Evolutionary conservation across 2,797 vertebrate species (phyloP), one percentile per base, ranked within the genome.

Genomic region (Schizothorax lantsangensis): DNA sequence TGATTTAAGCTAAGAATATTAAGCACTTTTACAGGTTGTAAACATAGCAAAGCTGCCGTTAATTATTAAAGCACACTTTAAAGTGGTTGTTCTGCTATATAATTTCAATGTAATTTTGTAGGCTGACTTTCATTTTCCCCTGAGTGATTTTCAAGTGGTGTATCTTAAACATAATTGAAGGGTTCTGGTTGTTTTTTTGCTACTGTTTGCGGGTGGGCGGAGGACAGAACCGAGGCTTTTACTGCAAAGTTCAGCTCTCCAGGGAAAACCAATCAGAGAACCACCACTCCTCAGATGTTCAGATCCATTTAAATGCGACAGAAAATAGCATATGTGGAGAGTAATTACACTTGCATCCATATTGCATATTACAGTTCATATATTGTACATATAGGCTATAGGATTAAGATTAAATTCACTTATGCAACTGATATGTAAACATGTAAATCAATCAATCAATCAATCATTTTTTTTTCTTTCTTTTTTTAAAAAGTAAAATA

Each of bases 231-330:
- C 78, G 79, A 86, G 62, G 84, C 23, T 15, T 86, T 81, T 69
- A 78, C 33, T 86, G 89, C 89, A 91, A 71, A 78, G 75, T 85
- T 82, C 83, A 74, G 43, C 79, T 81, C 79, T 86, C 90, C 89
- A 88, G 88, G 88, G 90, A 89, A 90, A 92, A 90, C 89, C 88
- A 91, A 93, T 93, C 91, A 90, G 90, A 59, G 81, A 59, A 68
- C 62, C 57, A 47, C 66, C 77, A 64, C 49, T 68, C 85, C 80
- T 80, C 84, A 87, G 84, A 91, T 88, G 15, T 92, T 88, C 73
- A 69, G 19, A 86, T 83, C 5, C 75, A 87, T 86, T 90, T 92
- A 92, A 91, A 92, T 92, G 88, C 88, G 88, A 91, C 89, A 90
- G 64, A 69, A 92, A 89, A 93, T 90, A 84, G 66, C 75, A 78